A percentile compares a stretch with the other conserved stretches of the same genome.
Conservation (phyloP, 2,113 vertebrate species). For the Ancistrus triradiatus region DNA sequence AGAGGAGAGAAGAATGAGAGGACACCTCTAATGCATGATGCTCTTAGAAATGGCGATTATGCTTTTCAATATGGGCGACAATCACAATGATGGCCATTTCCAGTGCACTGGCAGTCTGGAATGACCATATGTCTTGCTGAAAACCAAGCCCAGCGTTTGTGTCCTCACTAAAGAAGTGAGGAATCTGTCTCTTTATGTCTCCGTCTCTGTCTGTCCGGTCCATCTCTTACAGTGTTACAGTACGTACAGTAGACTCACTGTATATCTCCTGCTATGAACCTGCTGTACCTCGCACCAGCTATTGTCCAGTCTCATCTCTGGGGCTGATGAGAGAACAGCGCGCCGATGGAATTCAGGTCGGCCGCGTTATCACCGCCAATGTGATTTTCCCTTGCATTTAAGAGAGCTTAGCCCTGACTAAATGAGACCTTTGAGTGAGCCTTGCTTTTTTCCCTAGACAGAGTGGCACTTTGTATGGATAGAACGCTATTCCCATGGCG, state of each 20-base stretch:
- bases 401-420: constrained; percentile 51
- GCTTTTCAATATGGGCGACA: no score
- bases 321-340: constrained; percentile 40
- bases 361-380: constrained; percentile 55
- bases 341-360: constrained; percentile 45
- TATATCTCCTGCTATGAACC: constrained; percentile 35
- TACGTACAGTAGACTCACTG: constrained; percentile 41
- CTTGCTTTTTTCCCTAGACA: constrained; percentile 54
- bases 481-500: constrained; percentile 65
- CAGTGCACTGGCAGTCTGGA: no score
- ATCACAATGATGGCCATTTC: no score
- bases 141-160: constrained; percentile 7
- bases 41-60: no score
- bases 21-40: no score
- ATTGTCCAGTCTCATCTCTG: constrained; percentile 43
- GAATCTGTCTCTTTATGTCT: constrained; percentile 6
- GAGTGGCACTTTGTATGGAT: constrained; percentile 68
- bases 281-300: constrained; percentile 15
- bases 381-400: constrained; percentile 51
- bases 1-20: not conserved
- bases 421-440: constrained; percentile 61
- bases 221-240: constrained; percentile 10
- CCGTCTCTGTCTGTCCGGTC: constrained; percentile 24
- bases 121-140: constrained; percentile 21
- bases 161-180: constrained; percentile 1